Percentiles rank a stretch among this genome's conserved stretches.
Conservation (phyloP, 2,888 invertebrate genomes). For the Drosophila silvestris region DNA sequence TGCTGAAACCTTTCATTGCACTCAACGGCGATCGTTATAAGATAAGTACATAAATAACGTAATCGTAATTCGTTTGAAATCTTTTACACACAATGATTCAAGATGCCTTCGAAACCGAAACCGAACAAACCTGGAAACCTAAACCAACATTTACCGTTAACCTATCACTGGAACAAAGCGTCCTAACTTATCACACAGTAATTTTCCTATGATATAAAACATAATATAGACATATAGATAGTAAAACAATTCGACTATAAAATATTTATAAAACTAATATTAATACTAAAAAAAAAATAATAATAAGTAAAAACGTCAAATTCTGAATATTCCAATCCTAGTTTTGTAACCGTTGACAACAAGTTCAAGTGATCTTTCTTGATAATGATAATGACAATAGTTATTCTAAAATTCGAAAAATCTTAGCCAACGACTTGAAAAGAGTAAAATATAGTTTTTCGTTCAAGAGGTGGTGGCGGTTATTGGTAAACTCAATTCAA, state of each 20-base stretch:
- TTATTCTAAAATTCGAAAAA: not conserved
- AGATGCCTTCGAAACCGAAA: slow-evolving; percentile 9
- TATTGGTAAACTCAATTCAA: not conserved
- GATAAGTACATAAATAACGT: slow-evolving; percentile 20
- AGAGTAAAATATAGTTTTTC: not conserved
- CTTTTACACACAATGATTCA: slow-evolving; percentile 9
- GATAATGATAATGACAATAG: not conserved
- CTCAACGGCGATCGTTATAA: slow-evolving; percentile 20
- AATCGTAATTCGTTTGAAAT: slow-evolving; percentile 2
- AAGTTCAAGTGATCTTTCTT: not conserved
- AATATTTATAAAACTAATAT: slow-evolving; percentile 5
- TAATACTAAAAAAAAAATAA: not conserved
- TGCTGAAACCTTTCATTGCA: slow-evolving; percentile 28
- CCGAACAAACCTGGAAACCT: slow-evolving; percentile 12
- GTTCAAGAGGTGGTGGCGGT: not conserved
- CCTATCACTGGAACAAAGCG: slow-evolving; percentile 58
- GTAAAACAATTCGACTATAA: slow-evolving; percentile 17
- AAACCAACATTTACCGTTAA: slow-evolving; percentile 24
- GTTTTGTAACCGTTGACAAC: not conserved
- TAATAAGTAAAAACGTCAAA: not conserved
- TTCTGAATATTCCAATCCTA: not conserved
- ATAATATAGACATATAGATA: slow-evolving; percentile 6
- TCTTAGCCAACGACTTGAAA: not conserved
- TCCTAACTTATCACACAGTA: slow-evolving; percentile 64
- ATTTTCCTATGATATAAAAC: slow-evolving; percentile 25